Evolutionary conservation across 2,113 vertebrate species (phyloP), one percentile per base, ranked within the genome.

Genomic region (Triplophysa siluroides): DNA sequence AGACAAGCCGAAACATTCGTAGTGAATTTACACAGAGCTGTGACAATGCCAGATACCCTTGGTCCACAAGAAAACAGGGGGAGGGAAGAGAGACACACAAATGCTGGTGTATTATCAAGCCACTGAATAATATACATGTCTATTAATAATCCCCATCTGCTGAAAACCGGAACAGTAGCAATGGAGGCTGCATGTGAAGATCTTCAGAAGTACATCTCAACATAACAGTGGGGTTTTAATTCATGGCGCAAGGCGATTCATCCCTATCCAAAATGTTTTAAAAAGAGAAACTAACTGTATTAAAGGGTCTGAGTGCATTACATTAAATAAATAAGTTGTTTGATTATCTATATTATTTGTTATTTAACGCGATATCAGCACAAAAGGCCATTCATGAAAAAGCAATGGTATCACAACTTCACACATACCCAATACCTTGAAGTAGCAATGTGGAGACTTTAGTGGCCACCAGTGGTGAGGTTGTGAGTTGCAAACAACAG

Each of bases 21-120:
- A 83, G 81, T 66, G 43, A 62, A 79, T 82, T 33, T 71, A 54
- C 68, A 69, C 69, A 2, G 12, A 80, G 60, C 58, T 68, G 63
- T 56, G 64, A 83, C 77, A 83, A 76, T 83, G 63, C 64, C 77
- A 26, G 70, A 83, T 82, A 82, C 69, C 76, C 76, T 82, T 67
- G 62, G 70, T 63, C 74, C 29, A 13, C 60, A 72, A 77, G 29
- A 19, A 60, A 78, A 26, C 45, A 29, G n/a, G 38, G 16, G 26
- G 71, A 33, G 38, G 61, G n/a, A 18, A 38, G 41, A 52, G n/a
- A 23, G n/a, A 43, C 12, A 60, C 8, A 29, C 13, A 58, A 43
- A 38, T 21, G 24, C 45, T 62, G 56, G 41, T 23, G 11, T 47
- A 24, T 29, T n/a, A 61, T 47, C 62, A 68, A 29, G 29, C 43